These are phyloP conservation scores for Styela plicata DNA, from an alignment of 23 tunicate genomes.

Conservation along the genomic window DNA sequence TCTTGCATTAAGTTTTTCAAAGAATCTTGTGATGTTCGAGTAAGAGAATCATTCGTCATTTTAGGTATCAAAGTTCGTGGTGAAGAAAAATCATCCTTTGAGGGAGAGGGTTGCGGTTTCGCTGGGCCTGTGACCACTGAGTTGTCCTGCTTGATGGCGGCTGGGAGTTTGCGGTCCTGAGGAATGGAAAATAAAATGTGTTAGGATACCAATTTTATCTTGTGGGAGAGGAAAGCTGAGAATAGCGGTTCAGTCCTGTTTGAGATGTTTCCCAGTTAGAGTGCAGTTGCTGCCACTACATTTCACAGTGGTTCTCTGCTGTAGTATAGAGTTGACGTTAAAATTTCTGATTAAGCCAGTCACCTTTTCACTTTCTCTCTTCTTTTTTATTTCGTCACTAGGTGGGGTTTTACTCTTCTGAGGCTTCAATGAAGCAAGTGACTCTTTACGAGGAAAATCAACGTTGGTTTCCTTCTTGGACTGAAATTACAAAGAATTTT, in stretches of 20 bases:
- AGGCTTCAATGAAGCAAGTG: conserved; percentile 10
- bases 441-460: conserved; percentile 14
- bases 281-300: no score
- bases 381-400: not conserved
- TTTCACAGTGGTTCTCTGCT: no score
- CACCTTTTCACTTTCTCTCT: conserved; percentile 23
- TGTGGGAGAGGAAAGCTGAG: no score
- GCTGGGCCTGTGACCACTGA: conserved; percentile 16
- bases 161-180: conserved; percentile 35
- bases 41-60: conserved; percentile 13
- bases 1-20: not conserved
- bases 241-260: no score
- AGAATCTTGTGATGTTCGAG: not conserved
- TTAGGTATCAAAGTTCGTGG: conserved; percentile 35
- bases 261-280: no score
- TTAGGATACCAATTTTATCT: no score
- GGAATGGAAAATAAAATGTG: no score
- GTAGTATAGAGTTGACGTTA: no score
- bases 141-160: conserved; percentile 30
- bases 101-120: not conserved
- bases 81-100: conserved; percentile 27
- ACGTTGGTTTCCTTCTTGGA: not conserved
- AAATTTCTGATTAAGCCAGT: not conserved
- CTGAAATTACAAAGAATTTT: not conserved
- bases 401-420: conserved; percentile 15